Conservation (phyloP, 1,140 invertebrate species). For the Sitodiplosis mosellana region DNA sequence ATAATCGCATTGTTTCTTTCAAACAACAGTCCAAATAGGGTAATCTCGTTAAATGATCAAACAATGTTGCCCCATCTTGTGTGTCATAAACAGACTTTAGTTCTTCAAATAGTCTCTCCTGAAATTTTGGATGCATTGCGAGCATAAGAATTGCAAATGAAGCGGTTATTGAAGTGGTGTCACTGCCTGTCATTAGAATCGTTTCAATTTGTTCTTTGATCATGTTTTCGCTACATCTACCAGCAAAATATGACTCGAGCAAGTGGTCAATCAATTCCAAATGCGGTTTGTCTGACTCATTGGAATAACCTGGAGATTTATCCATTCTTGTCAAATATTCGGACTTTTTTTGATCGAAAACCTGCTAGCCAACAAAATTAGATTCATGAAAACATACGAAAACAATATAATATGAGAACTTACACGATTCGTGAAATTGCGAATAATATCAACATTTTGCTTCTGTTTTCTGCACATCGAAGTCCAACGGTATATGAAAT, state of each 20-base stretch:
- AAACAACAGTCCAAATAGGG: constrained; percentile 41
- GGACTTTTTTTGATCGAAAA: not conserved
- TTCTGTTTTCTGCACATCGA: not conserved
- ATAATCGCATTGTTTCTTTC: constrained; percentile 30
- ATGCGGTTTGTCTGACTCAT: not conserved
- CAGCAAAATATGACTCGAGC: not conserved
- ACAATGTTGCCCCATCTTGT: constrained; percentile 15
- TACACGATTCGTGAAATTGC: not conserved
- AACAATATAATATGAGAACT: not conserved
- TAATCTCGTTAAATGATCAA: constrained; percentile 36
- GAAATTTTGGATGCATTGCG: constrained; percentile 15
- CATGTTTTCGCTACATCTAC: not conserved
- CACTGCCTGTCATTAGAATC: not conserved
- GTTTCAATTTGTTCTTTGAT: not conserved
- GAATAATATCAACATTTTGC: not conserved
- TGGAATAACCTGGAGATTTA: too few relatives aligned
- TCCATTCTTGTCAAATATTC: not conserved
- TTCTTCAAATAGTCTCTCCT: constrained; percentile 36
- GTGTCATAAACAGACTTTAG: constrained; percentile 29
- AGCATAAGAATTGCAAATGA: constrained; percentile 9
- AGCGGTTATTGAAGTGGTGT: not conserved
- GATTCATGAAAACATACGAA: too few relatives aligned
- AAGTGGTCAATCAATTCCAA: not conserved
- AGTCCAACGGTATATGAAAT: not conserved
- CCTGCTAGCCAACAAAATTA: too few relatives aligned